A percentile compares a stretch with the other conserved stretches of the same genome.
These are phyloP conservation scores for Hypena proboscidalis DNA, from an alignment of 2,888 invertebrate genomes.

Conservation along the genomic window DNA sequence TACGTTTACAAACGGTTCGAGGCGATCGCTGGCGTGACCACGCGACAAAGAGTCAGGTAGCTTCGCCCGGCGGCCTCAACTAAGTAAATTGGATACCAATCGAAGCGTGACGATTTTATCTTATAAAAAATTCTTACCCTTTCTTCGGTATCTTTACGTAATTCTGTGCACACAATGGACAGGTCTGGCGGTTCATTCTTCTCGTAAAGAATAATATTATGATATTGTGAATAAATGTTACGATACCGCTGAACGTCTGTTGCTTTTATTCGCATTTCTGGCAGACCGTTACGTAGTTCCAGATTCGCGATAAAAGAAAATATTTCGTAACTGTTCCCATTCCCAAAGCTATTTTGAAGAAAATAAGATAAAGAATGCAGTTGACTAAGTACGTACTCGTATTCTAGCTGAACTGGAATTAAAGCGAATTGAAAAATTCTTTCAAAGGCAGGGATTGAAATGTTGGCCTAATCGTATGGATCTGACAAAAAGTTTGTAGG, in stretches of 20 bases:
- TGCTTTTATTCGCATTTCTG: conserved; percentile 28
- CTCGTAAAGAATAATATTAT: conserved; percentile 48
- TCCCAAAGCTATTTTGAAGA: conserved; percentile 15
- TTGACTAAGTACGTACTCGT: conserved; percentile 8
- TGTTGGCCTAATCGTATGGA: conserved; percentile 23
- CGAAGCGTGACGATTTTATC: conserved; percentile 75
- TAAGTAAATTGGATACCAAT: conserved; percentile 78
- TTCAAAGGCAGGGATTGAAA: conserved; percentile 1
- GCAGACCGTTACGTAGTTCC: conserved; percentile 30
- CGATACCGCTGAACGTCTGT: conserved; percentile 32
- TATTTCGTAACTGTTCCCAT: conserved; percentile 23
- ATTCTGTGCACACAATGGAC: conserved; percentile 66
- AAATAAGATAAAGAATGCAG: conserved; percentile 18
- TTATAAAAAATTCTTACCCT: conserved; percentile 67
- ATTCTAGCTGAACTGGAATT: conserved; percentile 9
- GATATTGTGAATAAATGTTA: conserved; percentile 44
- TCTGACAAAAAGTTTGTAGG: conserved; percentile 27
- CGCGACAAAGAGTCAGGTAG: conserved; percentile 71
- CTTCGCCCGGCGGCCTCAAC: conserved; percentile 58
- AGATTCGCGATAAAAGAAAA: conserved; percentile 34
- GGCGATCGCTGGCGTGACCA: conserved; percentile 63
- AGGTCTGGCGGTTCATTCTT: conserved; percentile 48
- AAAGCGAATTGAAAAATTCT: conserved; percentile 9
- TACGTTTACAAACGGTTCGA: conserved; percentile 61
- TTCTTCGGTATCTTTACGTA: conserved; percentile 69